A percentile compares a stretch with the other conserved stretches of the same genome.
Conservation (phyloP, 2,888 invertebrate genomes). For the Heliconius charithonia region DNA sequence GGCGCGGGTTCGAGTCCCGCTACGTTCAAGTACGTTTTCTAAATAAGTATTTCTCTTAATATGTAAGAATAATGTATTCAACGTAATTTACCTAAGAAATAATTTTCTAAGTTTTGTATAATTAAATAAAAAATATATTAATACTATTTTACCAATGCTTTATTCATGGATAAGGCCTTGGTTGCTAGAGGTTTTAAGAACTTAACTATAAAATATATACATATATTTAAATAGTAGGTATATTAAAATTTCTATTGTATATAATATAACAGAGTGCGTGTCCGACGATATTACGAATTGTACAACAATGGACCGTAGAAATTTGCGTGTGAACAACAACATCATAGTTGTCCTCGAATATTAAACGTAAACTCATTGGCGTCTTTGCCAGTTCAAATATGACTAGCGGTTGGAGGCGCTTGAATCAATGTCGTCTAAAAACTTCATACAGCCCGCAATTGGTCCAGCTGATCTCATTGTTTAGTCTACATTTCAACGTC, state of each 20-base stretch:
- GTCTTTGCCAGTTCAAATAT: conserved; percentile 42
- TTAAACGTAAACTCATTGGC: conserved; percentile 24
- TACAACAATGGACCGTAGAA: conserved; percentile 28
- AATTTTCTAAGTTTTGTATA: not conserved
- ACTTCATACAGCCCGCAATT: conserved; percentile 53
- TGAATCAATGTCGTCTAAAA: conserved; percentile 65
- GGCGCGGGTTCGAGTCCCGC: too few relatives aligned
- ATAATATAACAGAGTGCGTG: conserved; percentile 5
- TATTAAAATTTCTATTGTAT: not conserved
- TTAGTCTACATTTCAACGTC: conserved; percentile 74
- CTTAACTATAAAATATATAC: not conserved
- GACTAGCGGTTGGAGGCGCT: conserved; percentile 46
- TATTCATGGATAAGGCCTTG: too few relatives aligned
- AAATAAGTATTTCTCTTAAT: too few relatives aligned
- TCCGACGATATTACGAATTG: conserved; percentile 11
- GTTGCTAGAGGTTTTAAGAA: too few relatives aligned
- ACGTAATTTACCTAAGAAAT: not conserved
- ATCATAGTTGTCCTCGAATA: conserved; percentile 31
- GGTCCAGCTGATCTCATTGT: conserved; percentile 79
- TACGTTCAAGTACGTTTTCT: too few relatives aligned
- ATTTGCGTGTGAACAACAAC: conserved; percentile 24
- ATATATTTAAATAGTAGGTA: too few relatives aligned
- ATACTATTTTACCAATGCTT: too few relatives aligned
- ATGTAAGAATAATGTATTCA: too few relatives aligned
- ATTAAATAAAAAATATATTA: not conserved